phyloP scores from a whole-genome alignment of 1,140 invertebrate species.

The Battus philenor region DNA sequence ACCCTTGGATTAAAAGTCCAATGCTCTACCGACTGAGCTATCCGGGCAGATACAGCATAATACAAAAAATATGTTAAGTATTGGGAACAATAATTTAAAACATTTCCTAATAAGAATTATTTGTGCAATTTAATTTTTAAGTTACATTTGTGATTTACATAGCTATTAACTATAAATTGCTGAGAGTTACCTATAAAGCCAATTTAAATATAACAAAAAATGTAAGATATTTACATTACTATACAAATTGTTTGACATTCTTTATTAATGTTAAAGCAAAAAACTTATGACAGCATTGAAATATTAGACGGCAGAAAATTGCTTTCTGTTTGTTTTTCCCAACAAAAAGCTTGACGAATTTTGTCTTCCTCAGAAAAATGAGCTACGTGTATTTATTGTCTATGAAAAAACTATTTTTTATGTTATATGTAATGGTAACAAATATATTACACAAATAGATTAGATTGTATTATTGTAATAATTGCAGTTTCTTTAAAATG shows the following conservation, averaged over 20 bases:
- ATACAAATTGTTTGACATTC: slow-evolving; percentile 18
- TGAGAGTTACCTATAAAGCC: too few species aligned
- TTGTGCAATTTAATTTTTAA: too few species aligned
- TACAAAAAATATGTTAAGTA: too few species aligned
- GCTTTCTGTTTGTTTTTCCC: slow-evolving; percentile 25
- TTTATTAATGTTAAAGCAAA: slow-evolving; percentile 20
- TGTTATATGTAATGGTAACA: background rate
- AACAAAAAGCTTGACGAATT: slow-evolving; percentile 18
- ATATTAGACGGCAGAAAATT: slow-evolving; percentile 21
- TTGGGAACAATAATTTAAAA: too few species aligned
- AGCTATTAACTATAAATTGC: too few species aligned
- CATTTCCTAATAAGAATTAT: too few species aligned
- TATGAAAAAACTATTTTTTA: background rate
- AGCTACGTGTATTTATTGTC: slow-evolving; percentile 5
- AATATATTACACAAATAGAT: too few species aligned
- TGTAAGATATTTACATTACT: too few species aligned
- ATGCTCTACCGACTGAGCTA: slow-evolving; percentile 9
- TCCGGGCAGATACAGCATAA: slow-evolving; percentile 9
- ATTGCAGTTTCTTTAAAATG: too few species aligned
- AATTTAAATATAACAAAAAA: too few species aligned
- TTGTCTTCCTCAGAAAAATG: slow-evolving; percentile 12
- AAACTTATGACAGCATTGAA: slow-evolving; percentile 22
- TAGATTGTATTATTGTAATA: too few species aligned
- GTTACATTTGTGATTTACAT: too few species aligned
- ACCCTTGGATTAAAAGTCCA: slow-evolving; percentile 27